Base-by-base conservation (phyloP, 2,888 invertebrate species). In the Cephalotes varians region DNA sequence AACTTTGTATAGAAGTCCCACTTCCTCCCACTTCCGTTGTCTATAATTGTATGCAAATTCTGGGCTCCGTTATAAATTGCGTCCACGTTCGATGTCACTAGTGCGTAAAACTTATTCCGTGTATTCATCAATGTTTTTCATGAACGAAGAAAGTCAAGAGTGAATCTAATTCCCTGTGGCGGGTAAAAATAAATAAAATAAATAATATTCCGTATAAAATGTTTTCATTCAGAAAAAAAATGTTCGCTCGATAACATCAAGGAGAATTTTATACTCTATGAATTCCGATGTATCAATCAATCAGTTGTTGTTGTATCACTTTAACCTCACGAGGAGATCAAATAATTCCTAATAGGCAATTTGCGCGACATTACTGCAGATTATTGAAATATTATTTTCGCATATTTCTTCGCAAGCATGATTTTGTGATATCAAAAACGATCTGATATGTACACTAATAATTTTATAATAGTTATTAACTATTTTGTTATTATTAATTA, bases 361-460 rank as follows among this genome's bases (percentile, higher is more conserved):
- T 54, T 74, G 73, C 6, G 21, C 60, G 60, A 9, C 18, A 60
- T 60, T 47, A 74, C 21, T 25, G 18, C 47, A 34, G 47, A 47
- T 74, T 74, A 74, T 74, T 74, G 60, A 60, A 74, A 60, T 60
- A 60, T 74, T 74, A 74, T 74, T 74, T 74, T 21, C 47, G 34
- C 73, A 60, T 73, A 47, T 54, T 47, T 60, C 73, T 47, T 74
- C 21, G 47, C 12, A n/a, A 15, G 21, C 44, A 21, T 6, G 15
- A 60, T n/a, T n/a, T n/a, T 10, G 47, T 34, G 47, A 56, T 31
- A 15, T 18, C 71, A 18, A 73, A 44, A 58, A 4, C 18, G 12
- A 18, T 7, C 25, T 25, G 3, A 37, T n/a, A 54, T 37, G n/a
- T 40, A 7, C 10, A 15, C 3, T n/a, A n/a, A 56, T 28, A 60